phyloP scores from a whole-genome alignment of 2,113 vertebrate species.

The Vombatus ursinus region DNA sequence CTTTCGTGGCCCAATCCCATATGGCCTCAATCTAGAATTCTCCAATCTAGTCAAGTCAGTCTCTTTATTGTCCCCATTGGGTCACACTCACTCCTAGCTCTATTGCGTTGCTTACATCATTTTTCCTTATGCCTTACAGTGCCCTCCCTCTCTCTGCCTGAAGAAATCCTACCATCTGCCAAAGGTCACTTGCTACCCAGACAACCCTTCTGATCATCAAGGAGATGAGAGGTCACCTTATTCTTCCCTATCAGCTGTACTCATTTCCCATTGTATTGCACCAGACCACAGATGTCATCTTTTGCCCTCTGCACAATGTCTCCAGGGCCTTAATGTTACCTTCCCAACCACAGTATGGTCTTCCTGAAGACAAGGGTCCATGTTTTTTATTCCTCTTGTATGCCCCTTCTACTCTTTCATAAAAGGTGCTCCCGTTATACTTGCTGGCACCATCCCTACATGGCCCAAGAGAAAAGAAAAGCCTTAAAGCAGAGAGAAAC shows the following conservation, averaged over 20 bases:
- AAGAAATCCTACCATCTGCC: not conserved
- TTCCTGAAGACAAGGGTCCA: not conserved
- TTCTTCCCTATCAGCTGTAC: not conserved
- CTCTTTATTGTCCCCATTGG: not conserved
- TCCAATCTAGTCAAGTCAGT: not conserved
- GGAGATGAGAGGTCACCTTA: not conserved
- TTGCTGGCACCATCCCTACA: not conserved
- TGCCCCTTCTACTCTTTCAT: not conserved
- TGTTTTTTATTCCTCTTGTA: not conserved
- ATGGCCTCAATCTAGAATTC: not conserved
- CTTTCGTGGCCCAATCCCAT: not conserved
- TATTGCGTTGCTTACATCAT: not conserved
- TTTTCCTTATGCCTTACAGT: not conserved
- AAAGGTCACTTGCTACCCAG: no score
- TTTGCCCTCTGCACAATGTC: no score
- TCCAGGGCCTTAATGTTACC: not conserved
- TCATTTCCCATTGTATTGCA: not conserved
- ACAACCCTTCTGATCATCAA: not conserved
- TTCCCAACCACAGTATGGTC: not conserved
- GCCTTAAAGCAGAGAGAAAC: not conserved
- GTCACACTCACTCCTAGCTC: not conserved
- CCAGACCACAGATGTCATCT: not conserved
- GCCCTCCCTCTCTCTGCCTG: not conserved
- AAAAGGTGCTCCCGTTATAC: not conserved
- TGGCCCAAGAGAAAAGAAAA: not conserved